A percentile compares a stretch with the other conserved stretches of the same genome.
phyloP scores from a whole-genome alignment of 2,888 invertebrate species.

The Ypsolopha sequella region DNA sequence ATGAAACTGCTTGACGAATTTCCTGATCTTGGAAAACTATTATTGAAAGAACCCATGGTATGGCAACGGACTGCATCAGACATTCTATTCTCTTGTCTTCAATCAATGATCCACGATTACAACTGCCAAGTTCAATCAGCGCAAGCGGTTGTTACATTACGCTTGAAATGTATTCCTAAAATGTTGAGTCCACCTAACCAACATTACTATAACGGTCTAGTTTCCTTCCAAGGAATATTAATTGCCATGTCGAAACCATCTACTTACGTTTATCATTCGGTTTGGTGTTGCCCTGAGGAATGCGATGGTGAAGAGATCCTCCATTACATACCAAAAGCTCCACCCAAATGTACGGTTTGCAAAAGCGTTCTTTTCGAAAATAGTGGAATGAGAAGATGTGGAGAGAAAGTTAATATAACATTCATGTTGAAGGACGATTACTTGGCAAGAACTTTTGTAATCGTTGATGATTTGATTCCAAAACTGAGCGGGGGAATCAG shows the following conservation, averaged over 20 bases:
- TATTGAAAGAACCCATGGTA: conserved; percentile 43
- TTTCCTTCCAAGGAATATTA: conserved; percentile 35
- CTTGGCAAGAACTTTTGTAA: conserved; percentile 26
- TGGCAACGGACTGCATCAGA: conserved; percentile 35
- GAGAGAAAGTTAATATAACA: conserved; percentile 40
- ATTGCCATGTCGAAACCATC: conserved; percentile 35
- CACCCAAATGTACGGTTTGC: conserved; percentile 47
- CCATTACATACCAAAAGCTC: conserved; percentile 42
- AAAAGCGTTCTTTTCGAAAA: conserved; percentile 48
- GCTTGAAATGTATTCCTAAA: conserved; percentile 34
- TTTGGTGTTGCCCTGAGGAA: conserved; percentile 61
- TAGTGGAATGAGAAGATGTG: conserved; percentile 46
- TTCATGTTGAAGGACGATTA: conserved; percentile 28
- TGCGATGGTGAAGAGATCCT: conserved; percentile 53
- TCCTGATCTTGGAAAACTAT: conserved; percentile 31
- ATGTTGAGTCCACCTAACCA: conserved; percentile 20
- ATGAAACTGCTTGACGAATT: conserved; percentile 39
- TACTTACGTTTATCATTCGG: conserved; percentile 45
- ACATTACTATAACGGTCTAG: conserved; percentile 27
- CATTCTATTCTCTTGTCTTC: conserved; percentile 42
- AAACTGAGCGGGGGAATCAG: conserved; percentile 32
- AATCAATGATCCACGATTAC: conserved; percentile 22
- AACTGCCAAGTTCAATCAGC: conserved; percentile 21
- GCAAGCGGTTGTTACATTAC: conserved; percentile 38
- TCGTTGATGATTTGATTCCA: conserved; percentile 42